Base-by-base conservation (phyloP, 2,113 vertebrate species). In the Piaya cayana region DNA sequence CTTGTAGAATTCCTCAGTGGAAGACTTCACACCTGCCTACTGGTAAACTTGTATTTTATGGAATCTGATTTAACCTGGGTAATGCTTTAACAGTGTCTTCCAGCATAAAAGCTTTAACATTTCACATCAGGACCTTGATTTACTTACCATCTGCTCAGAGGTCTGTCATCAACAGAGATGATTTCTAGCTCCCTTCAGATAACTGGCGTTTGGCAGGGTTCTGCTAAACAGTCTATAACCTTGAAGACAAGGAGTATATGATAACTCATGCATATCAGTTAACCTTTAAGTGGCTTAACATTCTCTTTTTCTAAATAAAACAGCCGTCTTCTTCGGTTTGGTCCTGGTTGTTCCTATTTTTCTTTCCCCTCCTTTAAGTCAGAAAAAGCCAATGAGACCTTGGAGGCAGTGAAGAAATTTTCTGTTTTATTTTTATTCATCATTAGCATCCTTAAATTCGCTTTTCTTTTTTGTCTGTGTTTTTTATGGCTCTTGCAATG, bases 141-240 rank as follows among this genome's bases (percentile, higher is more conserved):
- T 97, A 98, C 96, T 97, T 97, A 94, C 97, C 97, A 97, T 98
- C 97, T 97, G 97, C 96, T 97, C 94, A 84, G 96, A 97, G 97
- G 97, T 97, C 97, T 98, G 97, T 98, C 97, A 97, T 97, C 74
- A 55, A 47, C 89, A 92, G 94, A 89, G 75, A 96, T 97, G 97
- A 97, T 98, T 98, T 97, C 95, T 97, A 97, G 94, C 96, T 97
- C 96, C 90, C 95, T 97, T 96, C 96, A 96, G 96, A 97, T 93
- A 97, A 91, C 64, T 95, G 90, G 90, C 62, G 67, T 97, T 97
- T 97, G 97, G 96, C 98, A 98, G 95, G 86, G 94, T 87, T 97
- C 97, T 94, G 69, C 91, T 92, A 94, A 97, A 95, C 96, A 96
- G 94, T 90, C 86, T 94, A 68, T 97, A 97, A 98, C 97, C 98